Evolutionary conservation across 2,113 vertebrate species (phyloP).

Genomic region (Thymallus thymallus): DNA sequence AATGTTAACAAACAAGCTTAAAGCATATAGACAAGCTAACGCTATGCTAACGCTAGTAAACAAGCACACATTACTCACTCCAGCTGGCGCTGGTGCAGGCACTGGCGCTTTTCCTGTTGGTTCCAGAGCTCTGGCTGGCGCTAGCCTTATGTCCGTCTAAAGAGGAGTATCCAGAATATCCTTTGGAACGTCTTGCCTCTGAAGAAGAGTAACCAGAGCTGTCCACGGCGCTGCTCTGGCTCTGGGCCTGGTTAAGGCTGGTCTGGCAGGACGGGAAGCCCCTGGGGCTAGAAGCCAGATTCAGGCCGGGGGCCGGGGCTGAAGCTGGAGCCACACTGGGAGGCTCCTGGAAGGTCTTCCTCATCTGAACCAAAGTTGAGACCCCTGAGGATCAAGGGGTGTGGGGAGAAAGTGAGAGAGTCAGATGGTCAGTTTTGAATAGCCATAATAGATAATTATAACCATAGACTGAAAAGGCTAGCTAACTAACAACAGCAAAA

Average conservation of each 20-base stretch:
- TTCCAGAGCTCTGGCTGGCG: background rate
- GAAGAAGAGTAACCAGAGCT: conserved; percentile 72
- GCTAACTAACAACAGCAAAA: no score
- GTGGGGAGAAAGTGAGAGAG: no score
- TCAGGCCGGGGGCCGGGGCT: background rate
- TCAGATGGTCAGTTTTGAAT: no score
- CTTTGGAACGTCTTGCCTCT: conserved; percentile 35
- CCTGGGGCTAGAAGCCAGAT: background rate
- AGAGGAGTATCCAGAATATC: background rate
- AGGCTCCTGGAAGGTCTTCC: background rate
- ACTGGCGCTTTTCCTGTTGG: background rate
- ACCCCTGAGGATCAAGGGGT: no score
- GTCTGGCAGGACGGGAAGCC: no score
- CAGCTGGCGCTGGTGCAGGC: background rate
- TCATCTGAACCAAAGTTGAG: background rate
- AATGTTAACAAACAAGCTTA: background rate
- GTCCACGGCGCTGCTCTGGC: conserved; percentile 43
- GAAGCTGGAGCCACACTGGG: background rate
- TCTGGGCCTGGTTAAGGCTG: background rate
- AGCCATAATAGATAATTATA: no score
- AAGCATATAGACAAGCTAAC: background rate
- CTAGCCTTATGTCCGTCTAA: conserved; percentile 3
- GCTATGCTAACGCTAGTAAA: conserved; percentile 3
- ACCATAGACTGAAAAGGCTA: no score
- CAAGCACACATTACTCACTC: background rate